phyloP scores from a whole-genome alignment of 1,140 invertebrate genomes.

The Orchesella cincta region DNA sequence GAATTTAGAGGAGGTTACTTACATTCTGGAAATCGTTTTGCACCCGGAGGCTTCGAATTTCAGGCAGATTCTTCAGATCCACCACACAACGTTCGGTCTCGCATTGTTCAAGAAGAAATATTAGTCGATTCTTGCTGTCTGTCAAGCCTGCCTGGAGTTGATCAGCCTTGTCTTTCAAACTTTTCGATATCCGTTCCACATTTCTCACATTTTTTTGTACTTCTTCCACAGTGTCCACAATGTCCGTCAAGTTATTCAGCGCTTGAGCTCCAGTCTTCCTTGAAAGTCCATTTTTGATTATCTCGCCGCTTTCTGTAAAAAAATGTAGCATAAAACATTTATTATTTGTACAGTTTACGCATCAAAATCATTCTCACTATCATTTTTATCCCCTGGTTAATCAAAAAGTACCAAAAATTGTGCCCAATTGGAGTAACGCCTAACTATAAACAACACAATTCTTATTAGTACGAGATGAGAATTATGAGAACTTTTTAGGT shows the following conservation, averaged over 20 bases:
- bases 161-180: conserved; percentile 42
- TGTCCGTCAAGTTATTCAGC: conserved; percentile 45
- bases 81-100: conserved; percentile 31
- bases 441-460: no score
- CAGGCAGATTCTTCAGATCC: conserved; percentile 43
- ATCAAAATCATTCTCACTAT: no score
- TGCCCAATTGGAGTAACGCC: no score
- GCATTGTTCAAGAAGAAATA: conserved; percentile 38
- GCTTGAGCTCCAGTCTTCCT: conserved; percentile 45
- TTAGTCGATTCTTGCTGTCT: conserved; percentile 25
- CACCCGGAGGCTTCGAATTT: conserved; percentile 45
- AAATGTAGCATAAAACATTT: not conserved
- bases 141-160: conserved; percentile 36
- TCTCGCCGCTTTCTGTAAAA: conserved; percentile 47
- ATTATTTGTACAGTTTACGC: no score
- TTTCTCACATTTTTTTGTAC: conserved; percentile 33
- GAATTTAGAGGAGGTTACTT: no score
- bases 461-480: no score
- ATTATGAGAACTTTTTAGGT: no score
- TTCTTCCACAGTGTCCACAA: conserved; percentile 44
- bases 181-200: conserved; percentile 41
- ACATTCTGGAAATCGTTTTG: conserved; percentile 48
- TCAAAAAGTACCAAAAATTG: no score
- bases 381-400: no score
- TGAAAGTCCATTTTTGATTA: conserved; percentile 46